These are phyloP conservation scores for Caenorhabditis remanei DNA, from an alignment of 1,140 invertebrate species.

Conservation along the genomic window DNA sequence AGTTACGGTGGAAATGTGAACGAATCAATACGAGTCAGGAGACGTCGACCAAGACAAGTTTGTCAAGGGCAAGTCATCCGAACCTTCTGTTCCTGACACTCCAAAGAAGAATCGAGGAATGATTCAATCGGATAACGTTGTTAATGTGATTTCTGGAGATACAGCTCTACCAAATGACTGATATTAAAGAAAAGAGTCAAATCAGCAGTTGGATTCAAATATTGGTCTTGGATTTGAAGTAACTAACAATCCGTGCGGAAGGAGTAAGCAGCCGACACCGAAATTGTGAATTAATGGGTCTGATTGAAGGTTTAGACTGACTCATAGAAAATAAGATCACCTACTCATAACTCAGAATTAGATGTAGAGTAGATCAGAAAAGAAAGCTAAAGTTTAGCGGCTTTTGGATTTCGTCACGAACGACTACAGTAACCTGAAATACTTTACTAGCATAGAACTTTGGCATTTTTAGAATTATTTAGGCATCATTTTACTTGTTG, in stretches of 20 bases:
- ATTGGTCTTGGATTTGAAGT: slow-evolving; percentile 43
- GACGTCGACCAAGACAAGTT: not conserved
- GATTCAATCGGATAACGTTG: slow-evolving; percentile 9
- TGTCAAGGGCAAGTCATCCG: not conserved
- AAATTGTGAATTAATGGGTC: not conserved
- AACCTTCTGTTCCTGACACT: not conserved
- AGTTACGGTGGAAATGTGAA: slow-evolving; percentile 39
- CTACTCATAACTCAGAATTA: no score
- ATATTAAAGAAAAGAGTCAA: slow-evolving; percentile 13
- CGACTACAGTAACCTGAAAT: no score
- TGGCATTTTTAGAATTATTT: no score
- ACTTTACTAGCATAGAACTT: no score
- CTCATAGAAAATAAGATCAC: no score
- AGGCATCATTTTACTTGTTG: no score
- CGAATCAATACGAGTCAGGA: slow-evolving; percentile 28
- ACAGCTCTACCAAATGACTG: not conserved
- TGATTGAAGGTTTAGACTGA: not conserved
- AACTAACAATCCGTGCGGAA: slow-evolving; percentile 34
- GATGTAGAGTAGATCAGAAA: no score
- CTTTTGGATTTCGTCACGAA: no score
- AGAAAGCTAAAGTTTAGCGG: no score
- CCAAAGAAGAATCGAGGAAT: not conserved
- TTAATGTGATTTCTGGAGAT: not conserved
- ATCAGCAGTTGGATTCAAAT: slow-evolving; percentile 38
- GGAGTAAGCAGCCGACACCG: not conserved